Evolutionary conservation across 64 coral and sea anemone genomes (phyloP), one percentile per base, ranked within the genome.

Genomic region (Astreopora myriophthalma): DNA sequence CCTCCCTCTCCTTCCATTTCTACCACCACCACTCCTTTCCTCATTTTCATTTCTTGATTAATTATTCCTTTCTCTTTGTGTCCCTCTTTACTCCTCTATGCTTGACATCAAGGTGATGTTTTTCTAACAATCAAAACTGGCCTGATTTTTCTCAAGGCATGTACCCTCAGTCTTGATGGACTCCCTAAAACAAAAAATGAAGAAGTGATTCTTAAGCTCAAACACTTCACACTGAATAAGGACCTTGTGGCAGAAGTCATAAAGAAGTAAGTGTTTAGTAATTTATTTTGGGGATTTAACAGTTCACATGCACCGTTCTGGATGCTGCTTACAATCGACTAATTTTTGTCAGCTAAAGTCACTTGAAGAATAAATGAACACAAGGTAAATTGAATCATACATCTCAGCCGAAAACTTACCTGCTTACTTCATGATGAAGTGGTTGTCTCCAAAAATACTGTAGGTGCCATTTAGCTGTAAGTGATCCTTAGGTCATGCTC

Each of bases 181-280:
- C 65, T 99, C 38, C 96, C 96, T 28, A 95, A 95, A 62, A 95
- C 93, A 34, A 99, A 99, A 40, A 99, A 99, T 69, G 65, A 74
- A 44, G 85, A 95, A n/a, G 96, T 95, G 37, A 24, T 99, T 25
- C 75, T 91, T 29, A 99, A 87, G 65, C 40, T 99, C 3, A 95
- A 95, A 39, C 90, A 90, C 27, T 79, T 93, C 55, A 75, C 86
- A 44, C 40, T 99, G 13, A 92, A 76, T 27, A 92, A 93, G 27
- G 74, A 74, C 14, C 67, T 93, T 31, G 96, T 99, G n/a, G 96
- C 93, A 0, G 93, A 98, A 71, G 68, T 92, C 27, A 52, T 92
- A 67, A 88, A 92, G 72, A 88, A 80, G 96, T 93, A 79, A 62
- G 80, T 60, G 7, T 30, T 24, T 22, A 27, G 44, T 44, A 19